Conservation (phyloP, 2,888 invertebrate species). For the Patella caerulea region DNA sequence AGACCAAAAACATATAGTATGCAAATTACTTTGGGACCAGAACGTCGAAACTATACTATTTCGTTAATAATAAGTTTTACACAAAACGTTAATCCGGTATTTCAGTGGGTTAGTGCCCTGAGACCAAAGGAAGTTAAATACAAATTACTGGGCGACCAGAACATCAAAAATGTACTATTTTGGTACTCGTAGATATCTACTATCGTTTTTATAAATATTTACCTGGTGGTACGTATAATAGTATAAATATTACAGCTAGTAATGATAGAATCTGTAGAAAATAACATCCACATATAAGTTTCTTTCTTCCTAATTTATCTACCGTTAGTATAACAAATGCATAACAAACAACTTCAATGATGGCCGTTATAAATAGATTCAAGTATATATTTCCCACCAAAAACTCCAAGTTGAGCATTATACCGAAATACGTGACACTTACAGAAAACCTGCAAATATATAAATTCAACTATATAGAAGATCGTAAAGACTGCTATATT, state of each 20-base stretch:
- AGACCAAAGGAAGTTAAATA: no score
- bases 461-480: no score
- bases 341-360: not conserved
- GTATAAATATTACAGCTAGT: not conserved
- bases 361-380: not conserved
- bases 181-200: no score
- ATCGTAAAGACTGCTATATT: no score
- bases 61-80: no score
- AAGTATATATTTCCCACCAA: conserved; percentile 1
- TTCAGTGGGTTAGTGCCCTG: no score
- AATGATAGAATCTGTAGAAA: not conserved
- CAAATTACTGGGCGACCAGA: no score
- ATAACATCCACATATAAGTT: not conserved
- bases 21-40: no score
- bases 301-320: not conserved
- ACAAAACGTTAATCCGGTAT: no score
- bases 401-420: not conserved
- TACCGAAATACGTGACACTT: not conserved
- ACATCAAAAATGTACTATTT: no score
- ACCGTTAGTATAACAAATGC: not conserved
- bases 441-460: not conserved
- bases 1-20: no score
- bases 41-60: no score
- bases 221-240: not conserved
- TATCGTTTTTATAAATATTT: not conserved